Evolutionary conservation across 2,888 invertebrate species (phyloP).

Genomic region (Dicroscelio sp.): DNA sequence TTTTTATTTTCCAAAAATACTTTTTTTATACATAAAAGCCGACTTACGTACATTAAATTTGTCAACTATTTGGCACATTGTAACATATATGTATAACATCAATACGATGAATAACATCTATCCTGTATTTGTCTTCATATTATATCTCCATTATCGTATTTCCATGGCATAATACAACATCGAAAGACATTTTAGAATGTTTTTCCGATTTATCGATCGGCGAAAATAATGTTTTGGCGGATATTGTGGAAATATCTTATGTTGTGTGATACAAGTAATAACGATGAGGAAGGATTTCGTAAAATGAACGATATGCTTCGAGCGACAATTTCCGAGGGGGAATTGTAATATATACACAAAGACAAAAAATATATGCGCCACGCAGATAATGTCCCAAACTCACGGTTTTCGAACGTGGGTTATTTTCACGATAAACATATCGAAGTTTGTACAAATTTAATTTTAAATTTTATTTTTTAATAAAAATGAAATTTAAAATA

Average conservation of each 20-base stretch:
- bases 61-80: too few species aligned
- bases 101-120: background rate
- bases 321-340: background rate
- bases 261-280: conserved; percentile 19
- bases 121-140: conserved; percentile 3
- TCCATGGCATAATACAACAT: conserved; percentile 9
- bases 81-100: too few species aligned
- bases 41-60: too few species aligned
- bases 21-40: too few species aligned
- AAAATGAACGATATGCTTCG: background rate
- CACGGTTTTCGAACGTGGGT: too few species aligned
- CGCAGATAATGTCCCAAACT: too few species aligned
- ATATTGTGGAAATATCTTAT: conserved; percentile 24
- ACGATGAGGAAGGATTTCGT: background rate
- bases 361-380: too few species aligned
- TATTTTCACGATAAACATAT: too few species aligned
- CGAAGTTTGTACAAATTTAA: too few species aligned
- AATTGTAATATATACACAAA: conserved; percentile 22
- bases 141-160: background rate
- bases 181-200: background rate
- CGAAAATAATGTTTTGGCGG: conserved; percentile 21
- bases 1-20: too few species aligned
- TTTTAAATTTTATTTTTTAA: too few species aligned
- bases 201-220: conserved; percentile 6
- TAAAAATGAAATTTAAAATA: too few species aligned